Evolutionary conservation across 2,797 vertebrate species (phyloP), one percentile per base, ranked within the genome.

Genomic region (Rhadinocentrus ornatus): DNA sequence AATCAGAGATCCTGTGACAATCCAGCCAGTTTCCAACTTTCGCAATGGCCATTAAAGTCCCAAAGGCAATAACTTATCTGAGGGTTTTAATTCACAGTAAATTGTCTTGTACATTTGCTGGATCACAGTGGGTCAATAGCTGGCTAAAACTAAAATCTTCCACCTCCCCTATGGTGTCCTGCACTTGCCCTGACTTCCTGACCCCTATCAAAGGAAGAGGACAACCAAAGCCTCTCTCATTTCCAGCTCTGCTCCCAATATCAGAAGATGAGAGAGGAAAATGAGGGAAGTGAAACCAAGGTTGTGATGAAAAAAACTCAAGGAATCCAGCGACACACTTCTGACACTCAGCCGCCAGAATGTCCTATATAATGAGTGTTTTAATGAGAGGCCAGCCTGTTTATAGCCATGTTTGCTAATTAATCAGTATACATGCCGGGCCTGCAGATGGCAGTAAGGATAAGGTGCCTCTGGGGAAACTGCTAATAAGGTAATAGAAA

Each of bases 371-470:
- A 85, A 87, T 66, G 62, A 78, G 44, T 37, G 66, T 76, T 81
- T 88, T 85, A 84, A 84, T 73, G 78, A 69, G 75, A 63, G 70
- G 79, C 72, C 77, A 62, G 71, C 54, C 75, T 86, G 81, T 82
- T 88, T 89, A 86, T 82, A 86, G 70, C 63, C n/a, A 1, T 78
- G 82, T 88, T 81, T 85, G 79, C 89, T 85, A 83, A 89, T 89
- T 82, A 90, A 91, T 90, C 78, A 86, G 73, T 84, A 77, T 83
- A 84, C 66, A 82, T 86, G 73, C 77, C 76, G 50, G 64, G 81
- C 91, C 89, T 88, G 88, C 90, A 92, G 91, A 90, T 91, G 91
- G 90, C 89, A 81, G 85, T 88, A 89, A 85, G 82, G 69, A 85
- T 86, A 85, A 90, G 75, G 55, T 79, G 80, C 84, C 90, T 84